phyloP scores from a whole-genome alignment of 2,113 vertebrate species.

The Hylia prasina region DNA sequence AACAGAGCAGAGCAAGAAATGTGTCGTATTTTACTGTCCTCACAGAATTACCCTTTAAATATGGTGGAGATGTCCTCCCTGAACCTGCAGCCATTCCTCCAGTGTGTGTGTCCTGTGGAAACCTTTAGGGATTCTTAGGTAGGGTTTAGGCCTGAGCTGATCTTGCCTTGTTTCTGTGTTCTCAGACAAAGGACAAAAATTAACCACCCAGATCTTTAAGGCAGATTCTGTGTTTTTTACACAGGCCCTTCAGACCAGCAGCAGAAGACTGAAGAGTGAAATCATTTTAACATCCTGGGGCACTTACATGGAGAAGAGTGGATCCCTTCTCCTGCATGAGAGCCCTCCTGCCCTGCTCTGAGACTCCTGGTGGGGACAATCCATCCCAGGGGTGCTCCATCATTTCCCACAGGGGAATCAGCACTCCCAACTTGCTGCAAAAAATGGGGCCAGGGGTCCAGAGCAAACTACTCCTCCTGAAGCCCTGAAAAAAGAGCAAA shows the following conservation, averaged over 20 bases:
- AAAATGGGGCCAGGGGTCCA: accelerated
- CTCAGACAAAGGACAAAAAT: not conserved
- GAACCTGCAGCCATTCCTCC: not conserved
- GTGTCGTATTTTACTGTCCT: not conserved
- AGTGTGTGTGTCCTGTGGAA: not conserved
- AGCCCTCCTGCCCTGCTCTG: not conserved
- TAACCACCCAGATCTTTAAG: not conserved
- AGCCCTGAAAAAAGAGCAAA: not conserved
- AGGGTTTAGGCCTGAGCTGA: not conserved
- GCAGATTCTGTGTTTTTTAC: not conserved
- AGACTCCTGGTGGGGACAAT: not conserved
- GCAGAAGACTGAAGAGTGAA: not conserved
- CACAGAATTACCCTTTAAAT: not conserved
- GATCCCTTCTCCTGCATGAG: not conserved
- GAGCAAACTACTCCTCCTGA: not conserved
- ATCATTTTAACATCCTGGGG: not conserved
- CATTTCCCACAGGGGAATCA: not conserved
- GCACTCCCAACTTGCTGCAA: not conserved
- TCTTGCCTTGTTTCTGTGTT: not conserved
- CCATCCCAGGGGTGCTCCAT: not conserved
- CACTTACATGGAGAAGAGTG: not conserved
- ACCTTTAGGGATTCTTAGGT: not conserved
- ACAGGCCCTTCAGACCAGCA: not conserved
- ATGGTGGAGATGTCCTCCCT: not conserved
- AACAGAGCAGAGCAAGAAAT: not conserved